A percentile compares a stretch with the other conserved stretches of the same genome.
These are phyloP conservation scores for Vireo griseus DNA, from an alignment of 2,797 vertebrate species.

Conservation along the genomic window DNA sequence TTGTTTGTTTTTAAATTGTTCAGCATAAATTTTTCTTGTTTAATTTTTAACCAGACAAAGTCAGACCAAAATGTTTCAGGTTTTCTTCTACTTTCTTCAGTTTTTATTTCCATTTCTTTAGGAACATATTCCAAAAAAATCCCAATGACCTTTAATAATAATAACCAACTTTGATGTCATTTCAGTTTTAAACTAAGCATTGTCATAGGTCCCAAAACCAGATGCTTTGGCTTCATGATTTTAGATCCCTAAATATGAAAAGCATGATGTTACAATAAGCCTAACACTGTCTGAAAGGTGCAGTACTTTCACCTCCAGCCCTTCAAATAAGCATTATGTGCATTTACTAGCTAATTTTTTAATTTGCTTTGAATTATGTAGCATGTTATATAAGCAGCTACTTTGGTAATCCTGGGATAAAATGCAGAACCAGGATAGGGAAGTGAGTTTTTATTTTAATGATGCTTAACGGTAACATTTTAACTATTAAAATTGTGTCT, in stretches of 20 bases:
- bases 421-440: neutral
- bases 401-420: neutral
- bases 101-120: neutral
- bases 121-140: neutral
- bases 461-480: neutral
- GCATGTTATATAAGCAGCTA: neutral
- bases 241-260: neutral
- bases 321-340: neutral
- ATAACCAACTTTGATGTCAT: neutral
- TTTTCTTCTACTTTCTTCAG: neutral
- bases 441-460: neutral
- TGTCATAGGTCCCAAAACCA: neutral
- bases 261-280: neutral
- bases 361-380: neutral
- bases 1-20: neutral
- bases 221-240: neutral
- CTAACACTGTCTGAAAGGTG: neutral
- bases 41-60: neutral
- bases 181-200: neutral
- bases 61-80: neutral
- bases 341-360: neutral
- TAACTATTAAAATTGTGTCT: conserved; percentile 15
- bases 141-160: neutral
- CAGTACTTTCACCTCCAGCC: neutral
- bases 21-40: neutral